A percentile compares a stretch with the other conserved stretches of the same genome.
phyloP scores from a whole-genome alignment of 2,888 invertebrate species.

The Prosapia bicincta region DNA sequence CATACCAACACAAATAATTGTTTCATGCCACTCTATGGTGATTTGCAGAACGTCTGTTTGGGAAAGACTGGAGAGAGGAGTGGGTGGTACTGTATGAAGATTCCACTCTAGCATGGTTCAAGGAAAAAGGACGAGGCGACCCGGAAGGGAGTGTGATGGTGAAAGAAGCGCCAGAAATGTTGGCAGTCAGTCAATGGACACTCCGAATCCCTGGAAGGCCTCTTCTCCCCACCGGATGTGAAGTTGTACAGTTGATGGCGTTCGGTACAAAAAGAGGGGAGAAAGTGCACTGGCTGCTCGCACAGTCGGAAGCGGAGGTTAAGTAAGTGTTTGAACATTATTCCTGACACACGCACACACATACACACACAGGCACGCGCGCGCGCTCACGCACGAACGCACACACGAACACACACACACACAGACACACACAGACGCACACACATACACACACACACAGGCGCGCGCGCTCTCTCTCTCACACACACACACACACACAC shows the following conservation, averaged over 20 bases:
- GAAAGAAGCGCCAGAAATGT: constrained; percentile 75
- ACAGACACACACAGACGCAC: no score
- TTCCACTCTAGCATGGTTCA: constrained; percentile 84
- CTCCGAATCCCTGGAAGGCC: constrained; percentile 72
- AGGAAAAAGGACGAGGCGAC: constrained; percentile 55
- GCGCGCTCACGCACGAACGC: no score
- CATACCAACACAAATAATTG: no score
- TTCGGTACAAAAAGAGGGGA: constrained; percentile 68
- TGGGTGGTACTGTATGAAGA: constrained; percentile 83
- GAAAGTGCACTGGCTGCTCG: constrained; percentile 77
- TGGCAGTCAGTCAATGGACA: constrained; percentile 78
- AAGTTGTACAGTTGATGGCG: constrained; percentile 70
- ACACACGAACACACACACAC: no score
- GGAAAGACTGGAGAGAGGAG: constrained; percentile 79
- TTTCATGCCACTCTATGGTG: no score
- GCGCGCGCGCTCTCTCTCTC: no score
- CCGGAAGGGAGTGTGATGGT: constrained; percentile 56
- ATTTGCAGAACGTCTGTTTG: constrained; percentile 74
- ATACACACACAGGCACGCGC: no score
- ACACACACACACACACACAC: no score
- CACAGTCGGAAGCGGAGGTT: constrained; percentile 72
- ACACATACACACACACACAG: no score
- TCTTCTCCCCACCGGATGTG: constrained; percentile 63
- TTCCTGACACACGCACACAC: no score
- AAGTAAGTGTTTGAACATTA: constrained; percentile 56